Evolutionary conservation across 2,113 vertebrate species (phyloP).

Genomic region (Scomber colias): DNA sequence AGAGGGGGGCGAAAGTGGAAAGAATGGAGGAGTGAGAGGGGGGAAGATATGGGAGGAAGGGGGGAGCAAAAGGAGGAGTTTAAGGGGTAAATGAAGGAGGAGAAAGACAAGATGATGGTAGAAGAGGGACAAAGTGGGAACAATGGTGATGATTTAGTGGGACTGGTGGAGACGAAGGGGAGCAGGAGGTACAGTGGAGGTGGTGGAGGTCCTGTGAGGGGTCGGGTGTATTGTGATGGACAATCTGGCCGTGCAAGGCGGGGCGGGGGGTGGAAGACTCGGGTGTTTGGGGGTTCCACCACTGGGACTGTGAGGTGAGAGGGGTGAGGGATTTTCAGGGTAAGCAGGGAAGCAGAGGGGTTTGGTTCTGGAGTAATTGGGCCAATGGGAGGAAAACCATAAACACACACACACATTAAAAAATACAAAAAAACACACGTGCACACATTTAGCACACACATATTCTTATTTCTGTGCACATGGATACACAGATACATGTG

Average conservation of each 20-base stretch:
- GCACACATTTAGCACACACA: constrained; percentile 37
- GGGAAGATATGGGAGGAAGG: constrained; percentile 10
- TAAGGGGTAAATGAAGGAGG: constrained; percentile 63
- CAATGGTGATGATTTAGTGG: constrained; percentile 37
- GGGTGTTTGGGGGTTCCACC: constrained; percentile 59
- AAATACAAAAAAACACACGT: constrained; percentile 23
- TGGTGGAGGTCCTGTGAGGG: constrained; percentile 66
- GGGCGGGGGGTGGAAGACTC: constrained; percentile 23
- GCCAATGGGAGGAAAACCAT: constrained; percentile 81
- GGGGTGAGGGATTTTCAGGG: constrained; percentile 78
- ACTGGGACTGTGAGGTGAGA: constrained; percentile 75
- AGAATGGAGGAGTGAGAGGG: constrained; percentile 37
- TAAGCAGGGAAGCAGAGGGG: constrained; percentile 64
- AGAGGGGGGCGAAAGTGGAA: constrained; percentile 55
- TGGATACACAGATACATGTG: constrained; percentile 19
- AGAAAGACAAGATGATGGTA: constrained; percentile 43
- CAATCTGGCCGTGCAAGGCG: constrained; percentile 63
- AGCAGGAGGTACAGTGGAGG: constrained; percentile 61
- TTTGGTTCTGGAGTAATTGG: constrained; percentile 82
- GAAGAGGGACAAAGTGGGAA: constrained; percentile 45
- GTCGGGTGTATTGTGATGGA: constrained; percentile 66
- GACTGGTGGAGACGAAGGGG: constrained; percentile 37
- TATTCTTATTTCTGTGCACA: constrained; percentile 37
- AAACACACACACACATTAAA: constrained; percentile 62
- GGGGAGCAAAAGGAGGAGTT: constrained; percentile 44